These are phyloP conservation scores for Trogon surrucura DNA, from an alignment of 2,113 vertebrate genomes.

Conservation along the genomic window DNA sequence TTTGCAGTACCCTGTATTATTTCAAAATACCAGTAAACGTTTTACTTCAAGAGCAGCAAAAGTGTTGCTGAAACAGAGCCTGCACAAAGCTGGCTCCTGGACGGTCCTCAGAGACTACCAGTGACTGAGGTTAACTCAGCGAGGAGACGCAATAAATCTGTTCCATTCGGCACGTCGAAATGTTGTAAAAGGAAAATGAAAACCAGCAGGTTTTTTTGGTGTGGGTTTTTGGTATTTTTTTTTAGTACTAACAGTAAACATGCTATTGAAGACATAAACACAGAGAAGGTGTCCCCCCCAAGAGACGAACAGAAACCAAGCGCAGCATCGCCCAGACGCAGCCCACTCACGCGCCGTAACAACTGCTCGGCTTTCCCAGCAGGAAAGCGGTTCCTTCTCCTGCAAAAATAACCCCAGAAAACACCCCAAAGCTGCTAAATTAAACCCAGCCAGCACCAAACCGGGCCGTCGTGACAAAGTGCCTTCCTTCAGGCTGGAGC, in stretches of 20 bases:
- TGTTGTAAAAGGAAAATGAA: not conserved
- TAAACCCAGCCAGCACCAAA: not conserved
- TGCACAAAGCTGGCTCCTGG: not conserved
- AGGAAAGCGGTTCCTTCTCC: not conserved
- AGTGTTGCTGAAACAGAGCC: accelerated
- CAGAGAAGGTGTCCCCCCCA: not conserved
- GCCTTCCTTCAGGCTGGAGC: not conserved
- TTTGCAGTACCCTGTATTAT: not conserved
- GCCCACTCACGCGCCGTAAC: not conserved
- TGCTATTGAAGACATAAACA: not conserved
- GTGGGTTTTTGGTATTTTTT: not conserved
- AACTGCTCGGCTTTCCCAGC: not conserved
- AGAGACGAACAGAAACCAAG: not conserved
- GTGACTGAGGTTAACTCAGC: not conserved
- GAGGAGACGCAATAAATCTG: accelerated
- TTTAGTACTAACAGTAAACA: not conserved
- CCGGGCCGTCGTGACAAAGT: not conserved
- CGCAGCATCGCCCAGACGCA: accelerated
- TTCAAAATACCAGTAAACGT: not conserved
- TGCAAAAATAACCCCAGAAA: not conserved
- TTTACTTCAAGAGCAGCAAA: not conserved
- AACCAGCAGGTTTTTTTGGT: not conserved
- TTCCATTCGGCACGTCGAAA: not conserved
- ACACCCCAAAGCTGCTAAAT: not conserved
- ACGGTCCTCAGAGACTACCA: accelerated